Evolutionary conservation across 2,113 vertebrate species (phyloP), one percentile per base, ranked within the genome.

Genomic region (Haemorhous mexicanus): DNA sequence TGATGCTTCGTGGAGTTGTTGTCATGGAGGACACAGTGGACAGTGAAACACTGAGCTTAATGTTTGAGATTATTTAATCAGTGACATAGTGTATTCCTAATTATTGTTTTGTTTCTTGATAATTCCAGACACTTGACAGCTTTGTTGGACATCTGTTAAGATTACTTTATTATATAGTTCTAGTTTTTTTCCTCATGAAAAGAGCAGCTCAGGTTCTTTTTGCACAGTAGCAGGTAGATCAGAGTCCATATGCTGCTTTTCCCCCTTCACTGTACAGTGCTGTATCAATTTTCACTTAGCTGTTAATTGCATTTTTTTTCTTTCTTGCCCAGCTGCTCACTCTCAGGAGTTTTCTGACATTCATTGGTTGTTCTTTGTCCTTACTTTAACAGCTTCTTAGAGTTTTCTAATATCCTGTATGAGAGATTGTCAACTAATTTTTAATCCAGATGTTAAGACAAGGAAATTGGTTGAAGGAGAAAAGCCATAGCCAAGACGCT

Each of bases 121-220:
- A 53, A 35, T 68, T 68, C 24, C n/a, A 75, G 53, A 41, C 7
- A 10, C 24, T 47, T 53, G 13, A 26, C 20, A 82, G 39, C 11
- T 75, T 61, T 61, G 17, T 68, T 61, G 30, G 24, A 16, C 30
- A 35, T 26, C 55, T 83, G 20, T 53, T 89, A 27, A 46, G 9
- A 17, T 75, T 53, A 24, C 7, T 22, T 61, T 46, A 24, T 75
- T 41, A 11, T 13, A 41, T 61, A 22, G 30, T 22, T 75, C 21
- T 8, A 30, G 0, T n/a, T n/a, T 61, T n/a, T 46, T 68, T 39
- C 13, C 11, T 52, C 2, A 27, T 18, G 39, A 9, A n/a, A 68
- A 32, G 39, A 47, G 30, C n/a, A 53, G 24, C 53, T 68, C 16
- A 68, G 30, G 17, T 68, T 62, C 26, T 61, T 68, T 68, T 30